Evolutionary conservation across 2,797 vertebrate species (phyloP).

Genomic region (Oryzias sinensis): DNA sequence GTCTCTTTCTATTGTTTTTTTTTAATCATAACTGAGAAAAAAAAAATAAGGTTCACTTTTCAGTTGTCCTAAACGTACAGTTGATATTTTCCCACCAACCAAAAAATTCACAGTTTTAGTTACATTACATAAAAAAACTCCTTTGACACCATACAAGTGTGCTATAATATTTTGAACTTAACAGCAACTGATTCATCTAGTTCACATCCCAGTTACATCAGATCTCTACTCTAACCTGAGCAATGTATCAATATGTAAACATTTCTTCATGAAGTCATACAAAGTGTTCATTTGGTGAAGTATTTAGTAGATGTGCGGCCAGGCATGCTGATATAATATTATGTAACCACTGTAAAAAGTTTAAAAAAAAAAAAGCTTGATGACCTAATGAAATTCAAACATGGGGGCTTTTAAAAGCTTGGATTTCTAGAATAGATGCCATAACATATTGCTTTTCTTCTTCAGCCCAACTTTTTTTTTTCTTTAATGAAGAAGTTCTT

Average conservation of each 20-base stretch:
- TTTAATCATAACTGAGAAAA: conserved; percentile 31
- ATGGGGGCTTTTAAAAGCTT: conserved; percentile 20
- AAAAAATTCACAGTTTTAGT: conserved; percentile 47
- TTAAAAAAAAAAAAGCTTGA: conserved; percentile 34
- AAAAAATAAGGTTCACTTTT: conserved; percentile 24
- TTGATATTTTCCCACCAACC: conserved; percentile 45
- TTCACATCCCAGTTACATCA: conserved; percentile 57
- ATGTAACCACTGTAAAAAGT: conserved; percentile 32
- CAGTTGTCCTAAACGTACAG: conserved; percentile 34
- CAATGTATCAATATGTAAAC: conserved; percentile 75
- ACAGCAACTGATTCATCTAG: conserved; percentile 55
- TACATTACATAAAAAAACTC: conserved; percentile 41
- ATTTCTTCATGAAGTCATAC: conserved; percentile 70
- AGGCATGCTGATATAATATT: conserved; percentile 64
- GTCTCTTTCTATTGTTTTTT: conserved; percentile 30
- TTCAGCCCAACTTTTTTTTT: conserved; percentile 34
- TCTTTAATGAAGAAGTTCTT: conserved; percentile 31
- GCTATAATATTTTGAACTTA: conserved; percentile 59
- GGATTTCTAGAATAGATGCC: conserved; percentile 24
- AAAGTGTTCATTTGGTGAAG: conserved; percentile 48
- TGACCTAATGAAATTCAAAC: conserved; percentile 25
- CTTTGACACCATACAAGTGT: conserved; percentile 47
- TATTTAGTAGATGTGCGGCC: conserved; percentile 40
- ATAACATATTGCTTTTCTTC: conserved; percentile 65
- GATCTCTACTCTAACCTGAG: conserved; percentile 74